phyloP scores from a whole-genome alignment of 2,888 invertebrate genomes.

The Acleris emargana region DNA sequence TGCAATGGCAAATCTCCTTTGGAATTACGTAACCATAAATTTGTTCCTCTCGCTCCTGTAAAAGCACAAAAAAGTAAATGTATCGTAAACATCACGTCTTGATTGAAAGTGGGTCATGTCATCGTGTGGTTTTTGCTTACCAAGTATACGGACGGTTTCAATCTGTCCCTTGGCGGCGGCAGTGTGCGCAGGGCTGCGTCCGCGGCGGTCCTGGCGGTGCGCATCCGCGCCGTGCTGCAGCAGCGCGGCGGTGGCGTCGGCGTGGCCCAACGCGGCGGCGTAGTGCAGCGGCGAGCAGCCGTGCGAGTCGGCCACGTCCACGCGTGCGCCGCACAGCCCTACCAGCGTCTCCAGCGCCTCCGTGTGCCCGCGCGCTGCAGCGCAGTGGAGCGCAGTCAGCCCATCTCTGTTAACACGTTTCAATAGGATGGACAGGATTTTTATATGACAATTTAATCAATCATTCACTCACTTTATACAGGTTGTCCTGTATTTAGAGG shows the following conservation, averaged over 20 bases:
- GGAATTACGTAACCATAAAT: conserved; percentile 95
- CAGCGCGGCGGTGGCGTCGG: conserved; percentile 94
- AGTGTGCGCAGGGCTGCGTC: conserved; percentile 96
- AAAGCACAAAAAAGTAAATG: no score
- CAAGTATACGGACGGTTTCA: conserved; percentile 91
- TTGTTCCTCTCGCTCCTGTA: conserved; percentile 86
- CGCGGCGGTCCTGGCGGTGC: conserved; percentile 96
- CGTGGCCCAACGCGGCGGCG: conserved; percentile 97
- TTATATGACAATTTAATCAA: no score
- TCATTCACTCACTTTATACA: no score
- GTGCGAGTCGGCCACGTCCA: conserved; percentile 95
- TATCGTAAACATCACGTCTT: no score
- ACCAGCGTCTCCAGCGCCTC: conserved; percentile 95
- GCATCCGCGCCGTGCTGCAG: conserved; percentile 95
- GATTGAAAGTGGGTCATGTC: not conserved
- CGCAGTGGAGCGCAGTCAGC: conserved; percentile 97
- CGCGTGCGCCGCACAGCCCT: conserved; percentile 93
- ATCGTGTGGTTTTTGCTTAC: conserved; percentile 46
- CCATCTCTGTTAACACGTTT: conserved; percentile 88
- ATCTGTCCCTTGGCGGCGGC: conserved; percentile 98
- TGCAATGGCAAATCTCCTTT: conserved; percentile 98
- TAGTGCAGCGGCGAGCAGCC: conserved; percentile 98
- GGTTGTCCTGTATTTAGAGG: no score
- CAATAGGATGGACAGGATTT: not conserved
- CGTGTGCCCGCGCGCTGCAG: conserved; percentile 97